Evolutionary conservation across 1,140 invertebrate genomes (phyloP), one percentile per base, ranked within the genome.

Genomic region (Megathymus violae): DNA sequence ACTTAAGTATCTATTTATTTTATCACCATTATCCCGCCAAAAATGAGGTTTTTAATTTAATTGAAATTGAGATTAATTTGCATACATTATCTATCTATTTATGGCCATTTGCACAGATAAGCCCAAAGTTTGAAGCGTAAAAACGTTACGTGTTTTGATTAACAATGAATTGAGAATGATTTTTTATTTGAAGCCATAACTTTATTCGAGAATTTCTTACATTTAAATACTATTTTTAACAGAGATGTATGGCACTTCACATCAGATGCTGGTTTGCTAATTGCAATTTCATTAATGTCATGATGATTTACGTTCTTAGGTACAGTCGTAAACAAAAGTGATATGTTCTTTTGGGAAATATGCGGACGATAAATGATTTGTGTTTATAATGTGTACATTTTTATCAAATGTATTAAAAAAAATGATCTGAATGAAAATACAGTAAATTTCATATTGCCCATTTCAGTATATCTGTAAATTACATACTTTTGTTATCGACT

Each of bases 161-260:
- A 56, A 43, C 11, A 52, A 52, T 52, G 50, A 43, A 11, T 59
- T 46, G 54, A 59, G 43, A 59, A 59, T 46, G 41, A 59, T 46
- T 58, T 56, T 58, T 44, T 31, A 58, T 41, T 43, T 59, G 27
- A 59, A 59, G 56, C 56, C 56, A 59, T 68, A 68, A 64, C 71
- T 76, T 74, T 85, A 88, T 88, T 88, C 85, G 85, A 88, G 85
- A 82, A 66, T 71, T 69, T 69, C 64, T 73, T 80, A 64, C 19
- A 69, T 56, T 67, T 74, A 78, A 67, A 70, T 11, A 47, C 69
- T 76, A 77, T 72, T 66, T 70, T 64, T 75, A 78, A 80, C 74
- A 86, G 73, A 77, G 72, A 78, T 71, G 64, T 87, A 88, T 87
- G 86, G 86, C 86, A 89, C 83, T 68, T 82, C 78, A 79, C 76